Evolutionary conservation across 2,113 vertebrate species (phyloP).

Genomic region (Apeltes quadracus): DNA sequence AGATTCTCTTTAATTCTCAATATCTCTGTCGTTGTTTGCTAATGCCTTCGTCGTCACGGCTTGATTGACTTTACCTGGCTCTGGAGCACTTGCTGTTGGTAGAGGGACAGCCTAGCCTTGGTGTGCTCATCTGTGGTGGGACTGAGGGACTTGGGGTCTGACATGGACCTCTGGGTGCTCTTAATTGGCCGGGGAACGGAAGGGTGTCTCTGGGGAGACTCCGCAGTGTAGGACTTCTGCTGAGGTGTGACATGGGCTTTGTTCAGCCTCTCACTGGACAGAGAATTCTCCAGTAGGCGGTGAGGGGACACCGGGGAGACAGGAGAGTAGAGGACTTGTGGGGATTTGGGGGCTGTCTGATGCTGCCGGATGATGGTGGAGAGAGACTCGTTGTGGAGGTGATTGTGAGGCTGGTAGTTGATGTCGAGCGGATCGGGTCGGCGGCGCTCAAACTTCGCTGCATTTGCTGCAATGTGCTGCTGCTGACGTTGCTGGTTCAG

Average conservation of each 20-base stretch:
- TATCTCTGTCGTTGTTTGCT: background rate
- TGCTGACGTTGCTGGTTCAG: constrained; percentile 79
- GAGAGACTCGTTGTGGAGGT: constrained; percentile 89
- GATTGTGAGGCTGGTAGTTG: constrained; percentile 90
- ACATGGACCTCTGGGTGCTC: constrained; percentile 95
- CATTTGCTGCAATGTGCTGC: constrained; percentile 77
- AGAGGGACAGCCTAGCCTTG: constrained; percentile 92
- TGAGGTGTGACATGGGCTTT: constrained; percentile 97
- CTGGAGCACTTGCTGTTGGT: constrained; percentile 92
- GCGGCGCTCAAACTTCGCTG: constrained; percentile 90
- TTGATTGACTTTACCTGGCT: constrained; percentile 88
- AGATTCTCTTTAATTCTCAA: background rate
- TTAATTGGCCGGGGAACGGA: constrained; percentile 94
- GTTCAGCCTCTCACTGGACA: constrained; percentile 93
- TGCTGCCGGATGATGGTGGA: constrained; percentile 91
- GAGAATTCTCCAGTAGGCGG: constrained; percentile 89
- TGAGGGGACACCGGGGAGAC: constrained; percentile 96
- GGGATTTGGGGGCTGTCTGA: constrained; percentile 87
- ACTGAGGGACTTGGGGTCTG: constrained; percentile 96
- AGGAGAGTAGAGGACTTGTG: constrained; percentile 96
- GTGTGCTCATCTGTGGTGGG: constrained; percentile 93
- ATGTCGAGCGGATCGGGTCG: constrained; percentile 96
- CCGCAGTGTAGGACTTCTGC: constrained; percentile 92
- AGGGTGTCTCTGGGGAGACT: constrained; percentile 90
- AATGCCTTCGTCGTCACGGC: background rate